Base-by-base conservation (phyloP, 2,797 vertebrate genomes). In the Gymnodraco acuticeps region DNA sequence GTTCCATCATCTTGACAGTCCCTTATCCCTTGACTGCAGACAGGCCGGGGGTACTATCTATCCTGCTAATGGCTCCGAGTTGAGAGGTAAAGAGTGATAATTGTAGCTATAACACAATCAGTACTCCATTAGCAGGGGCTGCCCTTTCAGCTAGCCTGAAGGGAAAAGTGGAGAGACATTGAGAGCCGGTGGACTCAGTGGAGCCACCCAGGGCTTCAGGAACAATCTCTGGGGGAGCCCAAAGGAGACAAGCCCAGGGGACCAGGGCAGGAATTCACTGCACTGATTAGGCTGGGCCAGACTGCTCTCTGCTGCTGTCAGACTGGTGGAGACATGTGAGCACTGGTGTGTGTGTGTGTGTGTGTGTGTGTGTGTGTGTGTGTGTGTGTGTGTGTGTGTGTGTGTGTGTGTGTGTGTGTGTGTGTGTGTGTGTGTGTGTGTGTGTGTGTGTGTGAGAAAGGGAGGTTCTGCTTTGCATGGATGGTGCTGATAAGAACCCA, bases 31-130 rank as follows among this genome's bases (percentile, higher is more conserved):
- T 64, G 83, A 84, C 85, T 85, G 81, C 71, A 83, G 82, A 84
- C 75, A 61, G 71, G 70, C 63, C 58, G 11, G 6, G 53, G 53
- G 78, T 81, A 54, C 82, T 64, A 89, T 92, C 87, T 84, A 73
- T 90, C 81, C 87, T 33, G 87, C 90, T 93, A 93, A 92, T 92
- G 89, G 88, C 87, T 70, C 76, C 0, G 27, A 82, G 84, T 81
- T 84, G 82, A 92, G 89, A 89, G 88, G 84, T 88, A 88, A 84
- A 81, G 85, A 73, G 78, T 88, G 91, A 91, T 93, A 89, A 93
- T 89, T 86, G 85, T 85, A 84, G 79, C 81, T 87, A 81, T 92
- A 94, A 92, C 89, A 81, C 87, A 92, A 91, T 91, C 89, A 91
- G 83, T 2, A 70, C 87, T 89, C 89, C 91, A 93, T 92, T 92